Evolutionary conservation across 2,888 invertebrate genomes (phyloP).

Genomic region (Pseudoips prasinana): DNA sequence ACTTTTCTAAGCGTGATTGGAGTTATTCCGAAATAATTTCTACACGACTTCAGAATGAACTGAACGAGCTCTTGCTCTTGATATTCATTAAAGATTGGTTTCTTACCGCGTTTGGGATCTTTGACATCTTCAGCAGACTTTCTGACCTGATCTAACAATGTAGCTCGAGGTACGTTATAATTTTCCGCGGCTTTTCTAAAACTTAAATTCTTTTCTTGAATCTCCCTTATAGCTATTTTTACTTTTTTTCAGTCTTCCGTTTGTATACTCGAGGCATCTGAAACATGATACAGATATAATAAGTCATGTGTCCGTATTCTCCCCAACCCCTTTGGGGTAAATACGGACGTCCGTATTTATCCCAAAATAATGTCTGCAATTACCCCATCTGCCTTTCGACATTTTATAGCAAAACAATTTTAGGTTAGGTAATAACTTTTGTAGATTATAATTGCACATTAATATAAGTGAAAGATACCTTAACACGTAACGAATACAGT

Average conservation of each 20-base stretch:
- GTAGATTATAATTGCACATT: not conserved
- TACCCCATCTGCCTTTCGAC: not conserved
- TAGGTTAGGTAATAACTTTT: not conserved
- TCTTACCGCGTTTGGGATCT: constrained; percentile 17
- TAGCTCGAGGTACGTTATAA: constrained; percentile 9
- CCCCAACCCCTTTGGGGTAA: not conserved
- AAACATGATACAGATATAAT: constrained; percentile 9
- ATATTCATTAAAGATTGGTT: constrained; percentile 15
- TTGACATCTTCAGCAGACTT: constrained; percentile 8
- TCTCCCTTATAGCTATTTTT: constrained; percentile 19
- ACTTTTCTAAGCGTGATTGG: constrained; percentile 18
- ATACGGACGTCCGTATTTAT: no score
- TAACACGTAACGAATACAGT: constrained; percentile 2
- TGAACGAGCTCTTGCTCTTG: constrained; percentile 23
- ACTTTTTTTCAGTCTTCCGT: constrained; percentile 12
- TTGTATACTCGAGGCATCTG: constrained; percentile 21
- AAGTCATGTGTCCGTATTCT: not conserved
- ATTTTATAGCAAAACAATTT: not conserved
- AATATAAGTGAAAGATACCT: not conserved
- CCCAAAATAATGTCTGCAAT: not conserved
- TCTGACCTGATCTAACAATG: constrained; percentile 16
- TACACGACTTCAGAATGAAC: constrained; percentile 19
- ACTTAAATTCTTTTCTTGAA: constrained; percentile 15
- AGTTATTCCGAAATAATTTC: constrained; percentile 16
- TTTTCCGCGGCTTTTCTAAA: constrained; percentile 12